Evolutionary conservation across 2,113 vertebrate species (phyloP), one percentile per base, ranked within the genome.

Genomic region (Merops nubicus): DNA sequence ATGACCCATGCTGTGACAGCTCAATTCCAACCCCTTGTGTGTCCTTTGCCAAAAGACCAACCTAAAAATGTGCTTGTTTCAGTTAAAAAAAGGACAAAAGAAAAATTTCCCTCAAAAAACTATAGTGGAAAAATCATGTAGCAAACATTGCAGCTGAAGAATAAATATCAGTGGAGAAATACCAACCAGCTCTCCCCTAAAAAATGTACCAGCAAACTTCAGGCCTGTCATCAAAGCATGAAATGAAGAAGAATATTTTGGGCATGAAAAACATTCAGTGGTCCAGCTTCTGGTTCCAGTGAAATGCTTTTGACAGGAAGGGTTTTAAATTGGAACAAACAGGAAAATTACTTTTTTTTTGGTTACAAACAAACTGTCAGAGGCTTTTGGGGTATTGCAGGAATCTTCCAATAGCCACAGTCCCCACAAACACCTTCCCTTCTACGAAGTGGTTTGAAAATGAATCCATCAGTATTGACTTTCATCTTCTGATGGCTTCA

Each of bases 281-380:
- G 33, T 38, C 79, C 91, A 84, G 62, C 80, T 84, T 60, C 91
- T 95, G 69, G 64, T 87, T 91, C 84, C 94, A 85, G 77, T 74
- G 56, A 91, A 93, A 78, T 31, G 62, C 76, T 75, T 89, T 76
- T 87, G 87, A 86, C 94, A 86, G 82, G 91, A 82, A 88, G 62
- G 78, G 56, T 72, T 91, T 95, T 53, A 85, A 89, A 92, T 43
- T 33, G 91, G 54, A 87, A 78, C 81, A 77, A 95, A 79, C 78
- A 85, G 75, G 65, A 85, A 91, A 96, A 93, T 3, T 2, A 67
- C 1, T 14, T 2, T 87, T 92, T 53, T 78, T n/a, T n/a, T n/a
- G n/a, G 56, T 60, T 89, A 78, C 80, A 85, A 77, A 80, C 5
- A 23, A 54, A 34, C 90, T 38, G 79, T 60, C 56, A 34, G 79